Evolutionary conservation across 2,113 vertebrate genomes (phyloP).

Genomic region (Charadrius vociferus): DNA sequence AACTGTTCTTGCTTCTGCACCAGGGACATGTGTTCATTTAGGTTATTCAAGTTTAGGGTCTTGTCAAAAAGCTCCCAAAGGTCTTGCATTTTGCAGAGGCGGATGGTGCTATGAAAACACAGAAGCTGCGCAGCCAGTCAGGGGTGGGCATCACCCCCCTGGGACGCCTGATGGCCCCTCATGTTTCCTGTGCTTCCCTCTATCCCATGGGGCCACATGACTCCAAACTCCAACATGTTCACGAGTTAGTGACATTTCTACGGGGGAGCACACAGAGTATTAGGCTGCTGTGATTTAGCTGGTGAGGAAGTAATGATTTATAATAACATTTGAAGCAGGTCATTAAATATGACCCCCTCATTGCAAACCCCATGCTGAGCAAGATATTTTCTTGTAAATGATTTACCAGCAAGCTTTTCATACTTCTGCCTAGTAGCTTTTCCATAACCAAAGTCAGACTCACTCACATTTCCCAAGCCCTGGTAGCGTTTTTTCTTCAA

Average conservation of each 20-base stretch:
- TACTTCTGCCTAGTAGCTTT: conserved; percentile 20
- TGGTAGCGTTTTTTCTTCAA: background rate
- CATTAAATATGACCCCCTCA: conserved; percentile 36
- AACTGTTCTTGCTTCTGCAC: background rate
- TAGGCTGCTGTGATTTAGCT: background rate
- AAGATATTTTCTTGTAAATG: conserved; percentile 53
- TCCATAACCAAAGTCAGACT: conserved; percentile 43
- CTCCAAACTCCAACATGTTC: background rate
- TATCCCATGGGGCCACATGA: background rate
- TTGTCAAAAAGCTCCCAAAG: background rate
- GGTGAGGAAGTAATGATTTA: conserved; percentile 52
- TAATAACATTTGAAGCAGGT: conserved; percentile 40
- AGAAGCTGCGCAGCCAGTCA: fast-evolving
- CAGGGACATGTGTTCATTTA: background rate
- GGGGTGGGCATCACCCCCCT: fast-evolving
- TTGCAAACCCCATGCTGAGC: conserved; percentile 14
- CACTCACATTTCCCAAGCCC: background rate
- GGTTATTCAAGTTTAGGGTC: background rate
- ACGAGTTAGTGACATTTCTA: background rate
- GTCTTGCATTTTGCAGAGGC: background rate
- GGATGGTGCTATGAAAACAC: fast-evolving
- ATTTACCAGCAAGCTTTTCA: conserved; percentile 44
- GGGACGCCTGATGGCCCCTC: fast-evolving
- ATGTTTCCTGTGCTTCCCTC: background rate
- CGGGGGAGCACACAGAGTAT: background rate